A percentile compares a stretch with the other conserved stretches of the same genome.
Evolutionary conservation across 2,797 vertebrate species (phyloP).

Genomic region (Cuniculus paca): DNA sequence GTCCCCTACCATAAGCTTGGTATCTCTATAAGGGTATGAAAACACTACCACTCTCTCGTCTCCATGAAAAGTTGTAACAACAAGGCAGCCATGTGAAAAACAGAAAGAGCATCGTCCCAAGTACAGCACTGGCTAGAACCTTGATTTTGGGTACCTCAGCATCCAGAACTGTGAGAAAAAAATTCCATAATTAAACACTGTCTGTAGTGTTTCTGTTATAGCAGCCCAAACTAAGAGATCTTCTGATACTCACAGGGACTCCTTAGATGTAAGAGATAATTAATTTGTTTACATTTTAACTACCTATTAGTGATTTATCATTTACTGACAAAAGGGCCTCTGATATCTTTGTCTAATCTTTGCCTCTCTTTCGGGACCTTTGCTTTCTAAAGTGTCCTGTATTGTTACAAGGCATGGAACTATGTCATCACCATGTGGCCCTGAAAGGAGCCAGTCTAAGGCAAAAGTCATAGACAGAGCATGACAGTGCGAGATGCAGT

Average conservation of each 20-base stretch:
- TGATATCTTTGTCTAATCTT: background rate
- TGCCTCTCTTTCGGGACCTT: background rate
- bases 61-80: background rate
- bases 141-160: background rate
- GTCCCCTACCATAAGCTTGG: background rate
- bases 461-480: background rate
- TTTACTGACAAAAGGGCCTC: background rate
- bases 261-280: fast-evolving
- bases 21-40: background rate
- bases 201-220: background rate
- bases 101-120: background rate
- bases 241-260: background rate
- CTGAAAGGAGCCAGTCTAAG: background rate
- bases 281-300: background rate
- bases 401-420: background rate
- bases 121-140: background rate
- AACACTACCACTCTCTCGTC: background rate
- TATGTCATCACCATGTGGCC: background rate
- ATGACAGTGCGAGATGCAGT: background rate
- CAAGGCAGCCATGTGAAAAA: background rate
- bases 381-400: background rate
- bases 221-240: too few species aligned
- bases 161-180: background rate
- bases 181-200: background rate
- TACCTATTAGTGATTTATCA: background rate